Evolutionary conservation across 2,113 vertebrate species (phyloP).

Genomic region (Trogon melanurus): DNA sequence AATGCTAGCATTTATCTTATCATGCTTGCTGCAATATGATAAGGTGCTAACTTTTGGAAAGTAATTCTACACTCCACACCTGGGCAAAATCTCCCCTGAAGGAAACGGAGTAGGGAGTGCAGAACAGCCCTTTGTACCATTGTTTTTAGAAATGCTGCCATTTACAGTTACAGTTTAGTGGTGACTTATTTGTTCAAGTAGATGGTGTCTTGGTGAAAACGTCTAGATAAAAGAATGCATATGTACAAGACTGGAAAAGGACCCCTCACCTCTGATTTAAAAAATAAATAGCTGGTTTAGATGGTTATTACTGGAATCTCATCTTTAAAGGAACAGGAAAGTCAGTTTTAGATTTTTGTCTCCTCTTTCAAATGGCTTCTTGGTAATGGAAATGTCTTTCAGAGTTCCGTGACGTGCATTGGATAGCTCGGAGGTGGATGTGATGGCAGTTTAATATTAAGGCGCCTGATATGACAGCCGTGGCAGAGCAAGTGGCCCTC

Average conservation of each 20-base stretch:
- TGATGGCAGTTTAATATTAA: conserved; percentile 77
- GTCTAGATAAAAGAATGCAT: background rate
- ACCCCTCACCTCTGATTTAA: conserved; percentile 52
- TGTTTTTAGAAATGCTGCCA: background rate
- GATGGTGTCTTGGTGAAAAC: conserved; percentile 21
- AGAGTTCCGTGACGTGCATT: conserved; percentile 94
- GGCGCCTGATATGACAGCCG: conserved; percentile 90
- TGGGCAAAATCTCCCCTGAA: background rate
- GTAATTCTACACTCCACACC: conserved; percentile 13
- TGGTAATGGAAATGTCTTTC: conserved; percentile 48
- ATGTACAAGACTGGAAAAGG: conserved; percentile 38
- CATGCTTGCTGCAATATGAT: background rate
- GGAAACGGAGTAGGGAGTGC: background rate
- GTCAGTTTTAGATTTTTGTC: background rate
- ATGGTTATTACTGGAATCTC: conserved; percentile 21
- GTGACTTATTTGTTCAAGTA: conserved; percentile 58
- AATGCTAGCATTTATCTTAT: conserved; percentile 39
- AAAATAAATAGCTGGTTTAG: conserved; percentile 66
- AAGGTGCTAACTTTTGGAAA: conserved; percentile 52
- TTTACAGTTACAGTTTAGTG: conserved; percentile 29
- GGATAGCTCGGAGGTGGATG: conserved; percentile 85
- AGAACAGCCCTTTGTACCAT: conserved; percentile 31
- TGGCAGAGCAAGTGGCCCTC: conserved; percentile 95
- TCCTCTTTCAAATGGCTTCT: background rate
- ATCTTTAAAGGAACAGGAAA: conserved; percentile 20